These are phyloP conservation scores for Cotesia vestalis DNA, from an alignment of 1,140 invertebrate species.

Conservation along the genomic window DNA sequence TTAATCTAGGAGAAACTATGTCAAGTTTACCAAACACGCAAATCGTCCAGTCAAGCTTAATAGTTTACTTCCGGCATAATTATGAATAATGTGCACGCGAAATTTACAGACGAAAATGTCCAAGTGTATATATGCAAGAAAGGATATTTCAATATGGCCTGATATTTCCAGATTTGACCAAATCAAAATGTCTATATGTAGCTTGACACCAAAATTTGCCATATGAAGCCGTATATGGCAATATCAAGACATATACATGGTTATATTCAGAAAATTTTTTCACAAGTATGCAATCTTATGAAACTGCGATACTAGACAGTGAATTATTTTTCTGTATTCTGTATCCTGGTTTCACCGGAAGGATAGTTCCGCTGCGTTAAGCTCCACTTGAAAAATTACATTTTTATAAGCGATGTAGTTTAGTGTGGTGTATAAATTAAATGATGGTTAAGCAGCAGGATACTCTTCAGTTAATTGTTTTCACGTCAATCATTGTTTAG, in stretches of 20 bases:
- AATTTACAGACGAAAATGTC: conserved; percentile 18
- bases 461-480: no score
- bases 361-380: conserved; percentile 13
- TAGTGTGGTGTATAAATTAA: not conserved
- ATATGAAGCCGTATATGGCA: no score
- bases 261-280: no score
- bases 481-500: no score
- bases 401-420: not conserved
- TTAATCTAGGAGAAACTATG: conserved; percentile 24
- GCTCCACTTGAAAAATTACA: conserved; percentile 18
- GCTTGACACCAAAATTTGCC: no score
- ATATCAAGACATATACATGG: not conserved
- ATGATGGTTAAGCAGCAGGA: not conserved
- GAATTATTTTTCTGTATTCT: not conserved
- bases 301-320: not conserved
- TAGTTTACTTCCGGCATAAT: conserved; percentile 33
- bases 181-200: no score
- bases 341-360: conserved; percentile 12
- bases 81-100: conserved; percentile 20
- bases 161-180: no score
- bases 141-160: no score
- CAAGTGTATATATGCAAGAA: not conserved
- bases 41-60: conserved; percentile 22
- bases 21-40: conserved; percentile 24
- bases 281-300: not conserved